Conservation (phyloP, 2,888 invertebrate genomes). For the Xylophagus ater region DNA sequence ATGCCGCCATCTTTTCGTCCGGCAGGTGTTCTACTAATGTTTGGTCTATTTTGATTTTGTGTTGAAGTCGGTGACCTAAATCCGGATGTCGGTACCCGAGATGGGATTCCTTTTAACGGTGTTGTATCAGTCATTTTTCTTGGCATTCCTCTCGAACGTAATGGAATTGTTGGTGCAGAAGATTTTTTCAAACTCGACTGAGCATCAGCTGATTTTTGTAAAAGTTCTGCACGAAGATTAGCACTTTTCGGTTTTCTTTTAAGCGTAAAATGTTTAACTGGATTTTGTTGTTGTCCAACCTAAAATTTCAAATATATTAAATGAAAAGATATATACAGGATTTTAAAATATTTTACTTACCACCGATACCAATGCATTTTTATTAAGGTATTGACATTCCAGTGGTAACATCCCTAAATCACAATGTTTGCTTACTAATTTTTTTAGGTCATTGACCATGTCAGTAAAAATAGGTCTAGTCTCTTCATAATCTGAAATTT, state of each 20-base stretch:
- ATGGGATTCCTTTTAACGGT: conserved; percentile 85
- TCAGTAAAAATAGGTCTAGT: conserved; percentile 84
- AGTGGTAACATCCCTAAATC: conserved; percentile 81
- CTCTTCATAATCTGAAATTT: conserved; percentile 79
- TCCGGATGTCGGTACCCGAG: conserved; percentile 59
- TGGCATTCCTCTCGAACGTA: conserved; percentile 78
- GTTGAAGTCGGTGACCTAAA: conserved; percentile 43
- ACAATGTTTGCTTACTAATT: conserved; percentile 71
- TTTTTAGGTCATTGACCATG: conserved; percentile 71
- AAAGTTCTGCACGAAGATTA: conserved; percentile 72
- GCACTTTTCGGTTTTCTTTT: conserved; percentile 94
- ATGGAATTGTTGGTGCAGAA: conserved; percentile 78
- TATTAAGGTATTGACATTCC: conserved; percentile 94
- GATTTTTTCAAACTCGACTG: conserved; percentile 80
- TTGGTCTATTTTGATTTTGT: conserved; percentile 39
- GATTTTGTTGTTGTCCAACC: conserved; percentile 71
- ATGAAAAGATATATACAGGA: neutral
- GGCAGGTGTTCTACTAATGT: conserved; percentile 50
- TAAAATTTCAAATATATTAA: conserved; percentile 25
- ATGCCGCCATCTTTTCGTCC: conserved; percentile 83
- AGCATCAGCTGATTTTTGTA: conserved; percentile 85
- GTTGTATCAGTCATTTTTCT: conserved; percentile 95
- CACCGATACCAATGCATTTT: conserved; percentile 78
- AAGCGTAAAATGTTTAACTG: conserved; percentile 83
- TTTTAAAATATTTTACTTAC: conserved; percentile 38